These are phyloP conservation scores for Campaea margaritaria DNA, from an alignment of 2,888 invertebrate species.

Conservation along the genomic window DNA sequence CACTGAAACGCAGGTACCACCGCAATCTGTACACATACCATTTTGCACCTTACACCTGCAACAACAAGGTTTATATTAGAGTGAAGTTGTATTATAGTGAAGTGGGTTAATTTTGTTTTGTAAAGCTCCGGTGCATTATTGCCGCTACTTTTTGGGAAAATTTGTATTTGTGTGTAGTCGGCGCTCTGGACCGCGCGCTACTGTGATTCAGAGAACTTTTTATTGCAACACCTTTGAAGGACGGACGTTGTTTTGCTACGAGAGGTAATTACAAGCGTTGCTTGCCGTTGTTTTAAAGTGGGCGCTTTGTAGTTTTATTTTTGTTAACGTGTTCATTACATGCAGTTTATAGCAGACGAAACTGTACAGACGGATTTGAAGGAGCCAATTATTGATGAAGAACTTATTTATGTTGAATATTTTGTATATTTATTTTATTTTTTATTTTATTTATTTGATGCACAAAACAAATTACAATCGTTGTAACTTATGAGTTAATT, in stretches of 20 bases:
- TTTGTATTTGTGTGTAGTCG: conserved; percentile 13
- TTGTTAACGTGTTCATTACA: too few species aligned
- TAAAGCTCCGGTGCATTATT: conserved; percentile 40
- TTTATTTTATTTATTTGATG: neutral
- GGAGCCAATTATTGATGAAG: too few species aligned
- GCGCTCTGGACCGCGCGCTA: neutral
- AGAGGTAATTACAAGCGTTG: neutral
- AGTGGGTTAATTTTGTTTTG: conserved; percentile 38
- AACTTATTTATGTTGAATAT: neutral
- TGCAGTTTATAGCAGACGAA: too few species aligned
- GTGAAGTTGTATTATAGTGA: conserved; percentile 2
- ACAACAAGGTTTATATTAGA: neutral
- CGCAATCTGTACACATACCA: neutral
- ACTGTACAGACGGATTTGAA: too few species aligned
- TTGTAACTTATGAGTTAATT: too few species aligned
- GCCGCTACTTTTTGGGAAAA: conserved; percentile 32
- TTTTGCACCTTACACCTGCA: neutral
- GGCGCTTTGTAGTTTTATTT: neutral
- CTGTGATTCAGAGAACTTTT: conserved; percentile 11
- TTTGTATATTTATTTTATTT: neutral
- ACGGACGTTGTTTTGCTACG: conserved; percentile 1
- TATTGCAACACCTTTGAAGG: conserved; percentile 13
- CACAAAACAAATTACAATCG: too few species aligned
- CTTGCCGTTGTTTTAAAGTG: too few species aligned
- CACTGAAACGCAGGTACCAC: conserved; percentile 1